A percentile compares a stretch with the other conserved stretches of the same genome.
phyloP scores from a whole-genome alignment of 2,888 invertebrate genomes.

The Pharmacophagus antenor region DNA sequence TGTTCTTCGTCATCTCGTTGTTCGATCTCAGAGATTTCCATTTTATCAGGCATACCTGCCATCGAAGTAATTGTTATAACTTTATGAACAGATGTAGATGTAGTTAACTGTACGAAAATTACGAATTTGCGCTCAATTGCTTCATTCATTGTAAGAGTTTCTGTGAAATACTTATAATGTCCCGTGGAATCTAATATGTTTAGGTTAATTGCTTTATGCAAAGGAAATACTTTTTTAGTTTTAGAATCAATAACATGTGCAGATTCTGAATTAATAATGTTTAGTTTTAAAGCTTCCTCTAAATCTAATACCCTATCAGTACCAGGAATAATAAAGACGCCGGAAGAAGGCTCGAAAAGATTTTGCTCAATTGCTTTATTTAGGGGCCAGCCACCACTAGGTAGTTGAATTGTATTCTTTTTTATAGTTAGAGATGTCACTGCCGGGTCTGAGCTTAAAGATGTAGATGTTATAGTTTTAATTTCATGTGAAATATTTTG shows the following conservation, averaged over 20 bases:
- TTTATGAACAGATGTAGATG: conserved; percentile 77
- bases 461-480: conserved; percentile 68
- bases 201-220: conserved; percentile 88
- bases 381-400: conserved; percentile 91
- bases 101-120: conserved; percentile 78
- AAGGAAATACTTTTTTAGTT: conserved; percentile 84
- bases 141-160: conserved; percentile 85
- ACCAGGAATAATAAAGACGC: conserved; percentile 91
- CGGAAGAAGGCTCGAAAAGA: conserved; percentile 90
- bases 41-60: conserved; percentile 85
- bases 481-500: conserved; percentile 53
- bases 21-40: conserved; percentile 83
- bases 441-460: conserved; percentile 67
- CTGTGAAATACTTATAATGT: conserved; percentile 82
- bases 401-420: conserved; percentile 88
- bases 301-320: conserved; percentile 92
- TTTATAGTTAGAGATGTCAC: conserved; percentile 79
- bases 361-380: conserved; percentile 91
- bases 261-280: conserved; percentile 91
- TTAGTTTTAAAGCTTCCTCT: conserved; percentile 91
- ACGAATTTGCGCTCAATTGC: conserved; percentile 85
- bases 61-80: conserved; percentile 87
- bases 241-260: conserved; percentile 90
- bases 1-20: conserved; percentile 52
- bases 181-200: conserved; percentile 89